Evolutionary conservation across 2,888 invertebrate species (phyloP).

Genomic region (Caradrina kadenii): DNA sequence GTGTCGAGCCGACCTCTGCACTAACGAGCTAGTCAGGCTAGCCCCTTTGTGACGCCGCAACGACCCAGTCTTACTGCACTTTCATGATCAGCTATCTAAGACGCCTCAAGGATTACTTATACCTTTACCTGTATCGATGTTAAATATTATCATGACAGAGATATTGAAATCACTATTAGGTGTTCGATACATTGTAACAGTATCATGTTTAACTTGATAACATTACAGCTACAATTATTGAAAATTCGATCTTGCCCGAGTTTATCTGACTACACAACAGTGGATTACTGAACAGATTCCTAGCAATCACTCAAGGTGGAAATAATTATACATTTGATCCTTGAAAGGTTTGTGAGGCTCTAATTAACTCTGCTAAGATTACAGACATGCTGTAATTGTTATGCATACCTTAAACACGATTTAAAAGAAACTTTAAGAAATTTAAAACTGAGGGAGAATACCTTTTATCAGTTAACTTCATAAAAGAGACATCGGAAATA

Average conservation of each 20-base stretch:
- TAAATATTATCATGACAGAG: neutral
- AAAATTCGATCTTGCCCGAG: constrained; percentile 5
- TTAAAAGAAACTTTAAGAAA: neutral
- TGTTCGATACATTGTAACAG: neutral
- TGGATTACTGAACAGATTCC: constrained; percentile 24
- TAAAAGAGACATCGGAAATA: constrained; percentile 46
- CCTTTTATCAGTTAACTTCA: constrained; percentile 40
- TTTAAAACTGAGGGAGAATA: constrained; percentile 22
- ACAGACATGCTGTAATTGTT: constrained; percentile 1
- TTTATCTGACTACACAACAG: constrained; percentile 7
- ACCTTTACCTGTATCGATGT: constrained; percentile 2
- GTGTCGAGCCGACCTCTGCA: constrained; percentile 58
- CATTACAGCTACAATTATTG: neutral
- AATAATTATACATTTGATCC: constrained; percentile 32
- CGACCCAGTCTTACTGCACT: constrained; percentile 64
- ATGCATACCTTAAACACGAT: too few relatives aligned
- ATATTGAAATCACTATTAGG: neutral
- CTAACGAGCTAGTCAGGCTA: constrained; percentile 60
- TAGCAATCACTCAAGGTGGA: constrained; percentile 19
- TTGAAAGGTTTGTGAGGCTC: constrained; percentile 19
- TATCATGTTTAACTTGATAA: constrained; percentile 5
- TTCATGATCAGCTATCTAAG: constrained; percentile 50
- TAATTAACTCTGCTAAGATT: constrained; percentile 25
- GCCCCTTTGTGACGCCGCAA: constrained; percentile 64
- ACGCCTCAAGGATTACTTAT: constrained; percentile 4